Conservation (phyloP, 2,888 invertebrate genomes). For the Agrilus cyanescens region DNA sequence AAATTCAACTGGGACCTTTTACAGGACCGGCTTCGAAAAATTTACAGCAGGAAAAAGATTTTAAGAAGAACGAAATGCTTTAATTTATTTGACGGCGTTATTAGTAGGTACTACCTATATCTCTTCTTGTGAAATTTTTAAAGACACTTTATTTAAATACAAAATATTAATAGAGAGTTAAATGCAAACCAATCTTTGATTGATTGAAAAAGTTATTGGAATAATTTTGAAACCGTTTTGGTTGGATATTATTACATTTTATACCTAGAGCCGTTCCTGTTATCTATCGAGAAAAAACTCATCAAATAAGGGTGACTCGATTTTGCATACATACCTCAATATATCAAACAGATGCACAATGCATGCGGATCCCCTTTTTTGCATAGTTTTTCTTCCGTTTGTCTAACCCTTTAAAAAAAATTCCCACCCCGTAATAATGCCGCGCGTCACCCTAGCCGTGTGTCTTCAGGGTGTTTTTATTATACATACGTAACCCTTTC, state of each 20-base stretch:
- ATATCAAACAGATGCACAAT: conserved; percentile 30
- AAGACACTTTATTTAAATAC: no score
- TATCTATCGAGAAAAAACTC: background rate
- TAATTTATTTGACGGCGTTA: no score
- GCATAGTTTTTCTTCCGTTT: conserved; percentile 31
- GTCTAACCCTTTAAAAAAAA: conserved; percentile 27
- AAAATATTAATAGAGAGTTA: no score
- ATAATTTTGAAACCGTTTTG: no score
- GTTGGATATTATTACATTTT: no score
- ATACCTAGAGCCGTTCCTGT: conserved; percentile 4
- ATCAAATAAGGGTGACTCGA: conserved; percentile 24
- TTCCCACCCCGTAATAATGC: conserved; percentile 36
- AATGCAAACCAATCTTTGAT: no score
- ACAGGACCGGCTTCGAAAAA: background rate
- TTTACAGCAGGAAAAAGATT: conserved; percentile 5
- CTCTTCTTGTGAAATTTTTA: no score
- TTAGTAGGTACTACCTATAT: no score
- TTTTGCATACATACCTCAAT: conserved; percentile 27
- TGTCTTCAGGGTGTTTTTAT: conserved; percentile 38
- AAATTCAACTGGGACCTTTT: conserved; percentile 14
- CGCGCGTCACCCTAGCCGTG: conserved; percentile 32
- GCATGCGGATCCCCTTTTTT: conserved; percentile 33
- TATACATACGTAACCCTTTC: conserved; percentile 35
- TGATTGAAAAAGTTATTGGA: no score
- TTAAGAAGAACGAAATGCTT: no score